Evolutionary conservation across 2,888 invertebrate genomes (phyloP).

Genomic region (Sarcophaga rosellei): DNA sequence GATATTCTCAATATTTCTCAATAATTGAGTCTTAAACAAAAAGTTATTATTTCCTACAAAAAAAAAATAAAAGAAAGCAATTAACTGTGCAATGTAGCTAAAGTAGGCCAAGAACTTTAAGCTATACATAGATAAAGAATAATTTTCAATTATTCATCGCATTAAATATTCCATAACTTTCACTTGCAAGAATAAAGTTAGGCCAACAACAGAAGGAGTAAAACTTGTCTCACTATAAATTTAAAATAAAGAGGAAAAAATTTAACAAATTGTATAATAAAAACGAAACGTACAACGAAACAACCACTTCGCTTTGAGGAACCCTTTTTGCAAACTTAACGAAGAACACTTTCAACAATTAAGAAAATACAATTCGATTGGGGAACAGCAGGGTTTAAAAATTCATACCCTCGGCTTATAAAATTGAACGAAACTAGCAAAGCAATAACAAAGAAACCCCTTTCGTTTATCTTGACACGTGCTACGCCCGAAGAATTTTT

Average conservation of each 20-base stretch:
- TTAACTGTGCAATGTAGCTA: no score
- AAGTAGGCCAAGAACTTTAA: neutral
- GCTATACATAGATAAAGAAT: neutral
- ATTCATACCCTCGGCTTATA: slow-evolving; percentile 23
- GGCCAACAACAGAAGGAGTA: slow-evolving; percentile 42
- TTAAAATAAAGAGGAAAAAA: slow-evolving; percentile 7
- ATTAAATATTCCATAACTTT: slow-evolving; percentile 13
- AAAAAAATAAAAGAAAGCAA: neutral
- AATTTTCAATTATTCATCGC: neutral
- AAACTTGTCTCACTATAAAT: slow-evolving; percentile 5
- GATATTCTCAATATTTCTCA: no score
- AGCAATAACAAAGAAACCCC: neutral
- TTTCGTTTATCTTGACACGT: slow-evolving; percentile 65
- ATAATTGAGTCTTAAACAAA: no score
- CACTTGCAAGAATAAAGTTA: slow-evolving; percentile 4
- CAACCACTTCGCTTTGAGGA: neutral
- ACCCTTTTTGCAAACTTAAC: slow-evolving; percentile 6
- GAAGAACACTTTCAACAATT: slow-evolving; percentile 16
- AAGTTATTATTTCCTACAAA: no score
- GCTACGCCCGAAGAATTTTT: slow-evolving; percentile 65
- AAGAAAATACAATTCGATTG: neutral
- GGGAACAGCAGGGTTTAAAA: neutral
- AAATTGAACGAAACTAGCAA: no score
- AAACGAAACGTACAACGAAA: neutral
- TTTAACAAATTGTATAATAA: slow-evolving; percentile 45